Base-by-base conservation (phyloP, 2,797 vertebrate species). In the Tragelaphus eurycerus region DNA sequence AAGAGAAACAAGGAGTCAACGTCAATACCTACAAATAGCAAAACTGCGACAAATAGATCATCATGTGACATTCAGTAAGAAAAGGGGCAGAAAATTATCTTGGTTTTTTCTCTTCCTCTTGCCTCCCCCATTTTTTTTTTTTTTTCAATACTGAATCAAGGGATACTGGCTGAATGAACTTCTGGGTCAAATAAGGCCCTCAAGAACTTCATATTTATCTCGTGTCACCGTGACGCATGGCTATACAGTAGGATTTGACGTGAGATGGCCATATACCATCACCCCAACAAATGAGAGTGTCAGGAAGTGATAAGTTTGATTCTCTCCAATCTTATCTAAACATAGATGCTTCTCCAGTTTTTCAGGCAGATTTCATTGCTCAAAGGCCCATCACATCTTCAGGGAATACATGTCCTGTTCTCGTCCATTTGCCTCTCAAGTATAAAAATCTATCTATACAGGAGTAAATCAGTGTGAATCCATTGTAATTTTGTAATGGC, bases 381-480 rank as follows among this genome's bases (percentile, higher is more conserved):
- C 84, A 93, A 82, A 92, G 29, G 6, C 16, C 52, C 85, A 52
- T 0, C 79, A 29, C 34, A 62, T 89, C 29, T 90, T 71, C 29
- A 46, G n/a, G 31, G 78, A 95, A 88, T 25, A 38, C 19, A 90
- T 50, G n/a, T 15, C 2, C 48, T 38, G 13, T 96, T 89, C 81
- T 62, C 74, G 92, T 50, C 27, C 29, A 92, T 74, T 71, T 84
- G 8, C 23, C 31, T 93, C 85, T 96, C 38, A 83, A 83, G 14
- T 84, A 17, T 90, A 43, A 95, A 71, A 96, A 89, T 95, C 81
- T 71, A 9, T 92, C 48, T 79, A 38, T 25, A 76, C 25, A 94
- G 38, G 55, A 48, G 19, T 57, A 67, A 97, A 43, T 95, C 46
- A 31, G 7, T 38, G 34, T 38, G 59, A 89, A 78, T 95, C 60